Percentiles rank a stretch among this genome's conserved stretches.
Evolutionary conservation across 2,113 vertebrate genomes (phyloP).

Genomic region (Pachyramphus minor): DNA sequence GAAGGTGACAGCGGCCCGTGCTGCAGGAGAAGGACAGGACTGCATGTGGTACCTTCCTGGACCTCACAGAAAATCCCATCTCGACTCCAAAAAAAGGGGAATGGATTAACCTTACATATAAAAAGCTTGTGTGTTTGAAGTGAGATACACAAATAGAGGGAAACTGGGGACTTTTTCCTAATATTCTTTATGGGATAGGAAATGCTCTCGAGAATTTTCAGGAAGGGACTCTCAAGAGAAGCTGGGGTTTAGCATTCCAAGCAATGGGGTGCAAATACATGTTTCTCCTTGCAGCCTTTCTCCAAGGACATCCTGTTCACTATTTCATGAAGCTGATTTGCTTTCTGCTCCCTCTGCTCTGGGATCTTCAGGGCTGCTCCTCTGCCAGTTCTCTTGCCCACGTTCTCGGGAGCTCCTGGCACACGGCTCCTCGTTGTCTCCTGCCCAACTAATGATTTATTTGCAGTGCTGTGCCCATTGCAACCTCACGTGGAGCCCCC

Average conservation of each 20-base stretch:
- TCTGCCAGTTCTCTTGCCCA: not conserved
- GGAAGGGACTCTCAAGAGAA: not conserved
- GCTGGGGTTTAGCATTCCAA: not conserved
- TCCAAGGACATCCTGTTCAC: not conserved
- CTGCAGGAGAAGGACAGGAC: not conserved
- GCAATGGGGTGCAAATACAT: not conserved
- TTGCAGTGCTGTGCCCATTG: not conserved
- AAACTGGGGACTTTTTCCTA: not conserved
- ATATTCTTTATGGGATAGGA: not conserved
- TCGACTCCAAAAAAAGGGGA: not conserved
- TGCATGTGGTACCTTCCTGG: not conserved
- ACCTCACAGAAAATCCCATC: not conserved
- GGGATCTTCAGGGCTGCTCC: not conserved
- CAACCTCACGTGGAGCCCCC: not conserved
- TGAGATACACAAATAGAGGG: not conserved
- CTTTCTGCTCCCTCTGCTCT: not conserved
- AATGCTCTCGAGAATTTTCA: not conserved
- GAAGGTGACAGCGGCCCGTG: not conserved
- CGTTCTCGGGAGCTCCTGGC: not conserved
- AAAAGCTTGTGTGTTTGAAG: not conserved
- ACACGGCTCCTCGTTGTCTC: not conserved
- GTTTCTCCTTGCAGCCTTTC: not conserved
- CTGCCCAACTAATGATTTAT: not conserved
- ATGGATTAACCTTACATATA: not conserved
- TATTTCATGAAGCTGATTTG: not conserved